Evolutionary conservation across 2,797 vertebrate species (phyloP).

Genomic region (Manis pentadactyla): DNA sequence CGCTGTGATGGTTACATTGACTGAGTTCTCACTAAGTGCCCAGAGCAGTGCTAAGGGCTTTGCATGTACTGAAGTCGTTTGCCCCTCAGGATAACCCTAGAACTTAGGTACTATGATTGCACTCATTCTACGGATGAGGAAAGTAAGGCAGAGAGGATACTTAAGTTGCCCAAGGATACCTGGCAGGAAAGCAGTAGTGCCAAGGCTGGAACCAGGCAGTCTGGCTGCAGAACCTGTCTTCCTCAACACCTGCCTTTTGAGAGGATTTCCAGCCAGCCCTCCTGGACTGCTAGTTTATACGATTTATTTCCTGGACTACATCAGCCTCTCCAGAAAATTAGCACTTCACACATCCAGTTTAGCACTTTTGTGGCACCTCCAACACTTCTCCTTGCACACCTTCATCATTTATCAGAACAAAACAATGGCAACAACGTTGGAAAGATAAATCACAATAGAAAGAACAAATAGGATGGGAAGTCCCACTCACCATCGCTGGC

Average conservation of each 20-base stretch:
- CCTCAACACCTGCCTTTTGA: not conserved
- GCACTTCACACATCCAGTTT: not conserved
- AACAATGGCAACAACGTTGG: not conserved
- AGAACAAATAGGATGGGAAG: not conserved
- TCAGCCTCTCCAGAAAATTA: not conserved
- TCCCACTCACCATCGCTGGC: not conserved
- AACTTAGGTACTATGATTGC: not conserved
- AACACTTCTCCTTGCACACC: not conserved
- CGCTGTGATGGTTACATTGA: not conserved
- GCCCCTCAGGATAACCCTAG: not conserved
- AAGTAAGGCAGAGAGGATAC: constrained; percentile 21
- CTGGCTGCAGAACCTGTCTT: not conserved
- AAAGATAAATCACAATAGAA: not conserved
- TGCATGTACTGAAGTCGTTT: not conserved
- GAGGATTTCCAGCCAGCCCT: not conserved
- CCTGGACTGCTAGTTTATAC: not conserved
- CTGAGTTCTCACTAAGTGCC: not conserved
- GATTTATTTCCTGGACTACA: not conserved
- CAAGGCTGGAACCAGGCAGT: not conserved
- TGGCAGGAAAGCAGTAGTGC: not conserved
- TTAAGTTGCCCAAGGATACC: not conserved
- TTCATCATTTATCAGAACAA: not conserved
- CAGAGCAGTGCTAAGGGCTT: not conserved
- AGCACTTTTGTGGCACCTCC: not conserved
- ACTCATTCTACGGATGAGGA: not conserved